Conservation (phyloP, 1,140 invertebrate genomes). For the Orius insidiosus region DNA sequence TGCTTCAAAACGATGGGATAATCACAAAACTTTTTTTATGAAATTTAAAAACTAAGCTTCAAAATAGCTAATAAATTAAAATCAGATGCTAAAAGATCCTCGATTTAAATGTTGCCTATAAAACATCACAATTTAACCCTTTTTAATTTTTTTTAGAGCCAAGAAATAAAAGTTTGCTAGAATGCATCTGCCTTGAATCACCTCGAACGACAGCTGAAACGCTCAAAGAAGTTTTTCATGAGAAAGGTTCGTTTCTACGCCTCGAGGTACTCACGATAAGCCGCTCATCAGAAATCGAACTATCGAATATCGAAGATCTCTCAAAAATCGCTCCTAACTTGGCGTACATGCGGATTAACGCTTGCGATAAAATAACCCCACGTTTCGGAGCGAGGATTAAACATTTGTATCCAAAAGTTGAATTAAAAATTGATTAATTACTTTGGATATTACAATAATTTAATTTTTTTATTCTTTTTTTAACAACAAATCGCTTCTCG, state of each 20-base stretch:
- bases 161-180: slow-evolving; percentile 12
- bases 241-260: not conserved
- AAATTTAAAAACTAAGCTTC: too few species aligned
- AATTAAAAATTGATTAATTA: slow-evolving; percentile 4
- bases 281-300: slow-evolving; percentile 18
- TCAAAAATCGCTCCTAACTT: not conserved
- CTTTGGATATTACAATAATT: too few species aligned
- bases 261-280: slow-evolving; percentile 19
- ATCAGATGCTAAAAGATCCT: too few species aligned
- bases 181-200: slow-evolving; percentile 22
- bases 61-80: too few species aligned
- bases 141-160: slow-evolving; percentile 5
- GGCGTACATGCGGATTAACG: slow-evolving; percentile 12
- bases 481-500: too few species aligned
- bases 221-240: slow-evolving; percentile 15
- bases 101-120: too few species aligned
- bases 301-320: slow-evolving; percentile 13
- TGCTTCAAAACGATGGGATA: not conserved
- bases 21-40: too few species aligned
- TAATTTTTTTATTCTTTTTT: too few species aligned
- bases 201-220: slow-evolving; percentile 18
- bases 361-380: slow-evolving; percentile 16
- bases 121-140: too few species aligned
- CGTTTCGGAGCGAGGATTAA: slow-evolving; percentile 4
- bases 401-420: slow-evolving; percentile 7